Evolutionary conservation across 2,797 vertebrate species (phyloP).

Genomic region (Rhinogobio ventralis): DNA sequence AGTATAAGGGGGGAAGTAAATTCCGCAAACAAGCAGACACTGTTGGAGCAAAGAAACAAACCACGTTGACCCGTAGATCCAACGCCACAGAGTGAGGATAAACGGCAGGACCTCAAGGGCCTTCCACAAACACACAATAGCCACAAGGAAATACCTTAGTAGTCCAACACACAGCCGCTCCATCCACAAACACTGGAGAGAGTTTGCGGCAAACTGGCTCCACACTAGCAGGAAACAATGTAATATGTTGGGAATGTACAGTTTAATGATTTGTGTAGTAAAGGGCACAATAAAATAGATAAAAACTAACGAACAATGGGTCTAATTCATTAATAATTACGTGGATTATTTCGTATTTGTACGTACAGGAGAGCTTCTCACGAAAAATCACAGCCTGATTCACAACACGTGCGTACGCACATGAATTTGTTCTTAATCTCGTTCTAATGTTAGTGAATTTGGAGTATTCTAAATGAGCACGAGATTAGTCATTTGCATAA

Average conservation of each 20-base stretch:
- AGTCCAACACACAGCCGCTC: neutral
- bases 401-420: neutral
- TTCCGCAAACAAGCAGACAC: neutral
- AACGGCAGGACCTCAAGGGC: neutral
- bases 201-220: neutral
- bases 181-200: neutral
- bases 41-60: constrained; percentile 14
- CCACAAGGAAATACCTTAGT: neutral
- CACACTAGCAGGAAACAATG: neutral
- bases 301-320: neutral
- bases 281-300: neutral
- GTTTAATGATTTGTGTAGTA: neutral
- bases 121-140: constrained; percentile 17
- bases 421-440: neutral
- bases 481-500: neutral
- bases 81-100: neutral
- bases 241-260: too few relatives aligned
- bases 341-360: neutral
- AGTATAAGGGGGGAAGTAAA: neutral
- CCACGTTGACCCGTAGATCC: neutral
- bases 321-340: neutral
- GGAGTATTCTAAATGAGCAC: neutral
- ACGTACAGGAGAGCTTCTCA: neutral
- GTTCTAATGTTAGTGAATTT: neutral
- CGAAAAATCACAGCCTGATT: neutral